Conservation (phyloP, 2,797 vertebrate species). For the Carcharodon carcharias region DNA sequence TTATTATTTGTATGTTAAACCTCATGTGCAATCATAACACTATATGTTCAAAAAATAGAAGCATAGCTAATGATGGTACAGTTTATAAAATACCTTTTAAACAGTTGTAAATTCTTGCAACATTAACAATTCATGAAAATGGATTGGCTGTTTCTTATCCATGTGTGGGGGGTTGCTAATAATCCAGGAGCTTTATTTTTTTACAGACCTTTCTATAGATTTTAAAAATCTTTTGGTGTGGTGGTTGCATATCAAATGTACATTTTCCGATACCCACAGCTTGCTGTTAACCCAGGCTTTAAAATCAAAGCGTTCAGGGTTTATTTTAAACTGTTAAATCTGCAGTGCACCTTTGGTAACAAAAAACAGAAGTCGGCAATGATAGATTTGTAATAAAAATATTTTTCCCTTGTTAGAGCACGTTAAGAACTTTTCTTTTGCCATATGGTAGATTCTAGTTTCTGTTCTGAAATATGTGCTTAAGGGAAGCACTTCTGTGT, state of each 20-base stretch:
- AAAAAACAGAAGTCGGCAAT: neutral
- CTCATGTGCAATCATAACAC: constrained; percentile 60
- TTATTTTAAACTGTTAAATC: neutral
- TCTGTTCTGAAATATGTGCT: neutral
- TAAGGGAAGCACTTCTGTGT: neutral
- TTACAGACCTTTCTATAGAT: constrained; percentile 62
- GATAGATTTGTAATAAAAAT: neutral
- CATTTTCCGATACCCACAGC: constrained; percentile 5
- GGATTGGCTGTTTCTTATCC: constrained; percentile 53
- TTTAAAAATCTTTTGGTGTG: constrained; percentile 41
- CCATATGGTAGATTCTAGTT: neutral
- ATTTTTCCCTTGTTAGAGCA: neutral
- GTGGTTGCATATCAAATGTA: constrained; percentile 33
- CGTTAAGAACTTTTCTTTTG: neutral
- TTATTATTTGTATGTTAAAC: constrained; percentile 52
- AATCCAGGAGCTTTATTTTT: constrained; percentile 65
- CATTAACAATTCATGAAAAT: constrained; percentile 55
- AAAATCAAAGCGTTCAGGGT: constrained; percentile 14
- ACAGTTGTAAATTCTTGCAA: constrained; percentile 52
- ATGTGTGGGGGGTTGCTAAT: constrained; percentile 7
- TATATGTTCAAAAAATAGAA: constrained; percentile 56
- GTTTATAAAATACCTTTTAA: constrained; percentile 48
- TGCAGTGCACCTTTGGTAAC: neutral
- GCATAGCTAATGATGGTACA: constrained; percentile 67
- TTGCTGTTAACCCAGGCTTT: neutral